Evolutionary conservation across 2,888 invertebrate species (phyloP), one percentile per base, ranked within the genome.

Genomic region (Lithophane leautieri): DNA sequence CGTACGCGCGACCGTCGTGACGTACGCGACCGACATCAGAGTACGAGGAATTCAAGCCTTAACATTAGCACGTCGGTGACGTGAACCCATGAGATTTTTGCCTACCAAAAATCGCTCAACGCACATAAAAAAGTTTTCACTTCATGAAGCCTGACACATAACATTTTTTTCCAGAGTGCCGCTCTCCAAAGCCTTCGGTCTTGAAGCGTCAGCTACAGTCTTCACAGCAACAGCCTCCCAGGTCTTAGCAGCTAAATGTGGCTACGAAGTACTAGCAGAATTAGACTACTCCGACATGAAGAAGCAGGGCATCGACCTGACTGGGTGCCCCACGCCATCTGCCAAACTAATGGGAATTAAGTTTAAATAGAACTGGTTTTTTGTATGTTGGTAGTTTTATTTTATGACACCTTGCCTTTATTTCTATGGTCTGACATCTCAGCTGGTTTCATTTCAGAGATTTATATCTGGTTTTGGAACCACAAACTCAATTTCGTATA

Each of bases 141-240:
- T 34, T 34, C 34, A 34, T 4, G 4, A 34, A 34, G 2, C 2
- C 19, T 58, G 0, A 70, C 16, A 3, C 1, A 0, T 14, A 2
- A 12, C 3, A 0, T 6, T 58, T n/a, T 58, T 34, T 90, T 89
- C 2, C 91, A 95, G 95, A 52, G 88, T 91, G 60, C 91, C 91
- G 0, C 86, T 96, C 1, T 92, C 92, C 83, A 90, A 89, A 76
- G 91, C 93, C 0, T 81, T 94, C 1, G 92, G 91, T 0, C 85
- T 96, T 12, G 65, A 88, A 54, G 94, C 91, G 0, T 89, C 91
- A 0, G 92, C 91, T 0, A 94, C 95, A 0, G 94, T 95, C 0
- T 95, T 94, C 89, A 95, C 95, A 0, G 95, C 96, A 0, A 87
- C 79, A 0, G 84, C 93, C 0, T 95, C 95, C 0, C 95, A 96